Evolutionary conservation across 2,797 vertebrate genomes (phyloP), one percentile per base, ranked within the genome.

Genomic region (Gila robusta): DNA sequence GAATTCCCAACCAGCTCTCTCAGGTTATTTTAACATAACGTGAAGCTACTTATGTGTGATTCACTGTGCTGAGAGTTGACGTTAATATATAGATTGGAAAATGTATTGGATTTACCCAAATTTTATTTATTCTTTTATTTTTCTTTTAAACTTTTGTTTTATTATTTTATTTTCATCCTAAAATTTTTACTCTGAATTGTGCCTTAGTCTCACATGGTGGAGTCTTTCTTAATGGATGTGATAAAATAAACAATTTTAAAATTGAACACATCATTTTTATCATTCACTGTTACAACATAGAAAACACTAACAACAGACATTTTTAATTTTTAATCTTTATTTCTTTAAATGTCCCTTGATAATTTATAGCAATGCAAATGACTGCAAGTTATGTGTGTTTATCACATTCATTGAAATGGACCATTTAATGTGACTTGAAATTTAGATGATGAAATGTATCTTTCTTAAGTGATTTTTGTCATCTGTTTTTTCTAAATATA

Each of bases 161-260:
- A 64, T 72, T 49, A 12, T 67, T 95, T 92, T 94, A 64, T 64
- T 19, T 4, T 66, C 62, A 95, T 93, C 95, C 95, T 93, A 92
- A 94, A 93, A 93, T 94, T 93, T 94, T 83, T 93, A 93, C 94
- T 94, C 94, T 92, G 93, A 92, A 95, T 95, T 95, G 96, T 97
- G 96, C 96, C 96, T 97, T 97, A 97, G 95, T 95, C 56, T 74
- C 28, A 52, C 41, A 37, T 1, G 52, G 19, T 64, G 37, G 56
- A 16, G 54, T 56, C 1, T 62, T 54, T 82, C 52, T 11, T 21
- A 32, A 72, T 35, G 81, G 26, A 74, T 66, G 28, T 35, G 37
- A 47, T 41, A 32, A 59, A 74, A 64, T 32, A 5, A 59, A n/a
- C 21, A 39, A 70, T 39, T 54, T 39, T 26, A 37, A 21, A 28